Evolutionary conservation across 2,888 invertebrate species (phyloP), one percentile per base, ranked within the genome.

Genomic region (Diplolepis rosae): DNA sequence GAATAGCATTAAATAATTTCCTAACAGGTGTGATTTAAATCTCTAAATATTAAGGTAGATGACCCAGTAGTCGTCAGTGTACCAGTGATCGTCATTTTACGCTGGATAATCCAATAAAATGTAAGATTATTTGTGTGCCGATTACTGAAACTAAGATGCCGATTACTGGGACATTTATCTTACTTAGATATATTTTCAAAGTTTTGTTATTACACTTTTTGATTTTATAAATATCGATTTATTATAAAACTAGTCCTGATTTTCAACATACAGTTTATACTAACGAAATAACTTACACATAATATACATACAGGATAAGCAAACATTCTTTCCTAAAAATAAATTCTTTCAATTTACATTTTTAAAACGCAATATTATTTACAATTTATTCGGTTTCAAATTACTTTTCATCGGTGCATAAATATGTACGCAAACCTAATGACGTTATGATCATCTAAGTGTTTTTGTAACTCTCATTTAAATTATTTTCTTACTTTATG

Each of bases 1-100:
- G 72, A 77, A 79, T 65, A 65, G 51, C 1, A 71, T 80, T 27
- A 76, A 77, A 68, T 82, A 69, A 69, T 61, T 51, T 54, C 3
- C 9, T 18, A 42, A 52, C 9, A 66, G 61, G 68, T 72, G 56
- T 65, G 32, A 39, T 65, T 35, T 13, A 11, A 3, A 70, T 48
- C n/a, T 22, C n/a, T 66, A n/a, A 66, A 32, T 35, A 4, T 51
- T 22, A 65, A 71, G n/a, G n/a, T n/a, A n/a, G n/a, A n/a, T n/a
- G n/a, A n/a, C n/a, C n/a, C n/a, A n/a, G n/a, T n/a, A n/a, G n/a
- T n/a, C n/a, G n/a, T n/a, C n/a, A n/a, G n/a, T n/a, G n/a, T n/a
- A n/a, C n/a, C n/a, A n/a, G n/a, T n/a, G n/a, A n/a, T n/a, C n/a
- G n/a, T n/a, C n/a, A n/a, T n/a, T n/a, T n/a, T n/a, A n/a, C n/a